phyloP scores from a whole-genome alignment of 1,140 invertebrate genomes.

The Onthophagus taurus region DNA sequence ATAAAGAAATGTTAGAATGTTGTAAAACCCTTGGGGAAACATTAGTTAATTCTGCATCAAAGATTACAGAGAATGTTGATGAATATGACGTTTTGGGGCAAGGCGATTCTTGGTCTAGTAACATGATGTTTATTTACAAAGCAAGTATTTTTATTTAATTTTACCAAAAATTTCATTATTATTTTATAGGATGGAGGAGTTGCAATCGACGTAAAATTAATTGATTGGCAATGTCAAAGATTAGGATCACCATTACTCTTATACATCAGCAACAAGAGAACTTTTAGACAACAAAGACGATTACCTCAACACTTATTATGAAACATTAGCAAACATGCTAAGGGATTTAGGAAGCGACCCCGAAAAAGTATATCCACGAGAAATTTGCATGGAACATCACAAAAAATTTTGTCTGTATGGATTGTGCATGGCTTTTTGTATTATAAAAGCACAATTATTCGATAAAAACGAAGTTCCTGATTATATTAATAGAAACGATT shows the following conservation, averaged over 20 bases:
- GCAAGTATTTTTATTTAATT: slow-evolving; percentile 14
- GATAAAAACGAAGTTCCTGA: slow-evolving; percentile 9
- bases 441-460: slow-evolving; percentile 22
- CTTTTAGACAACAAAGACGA: too few relatives aligned
- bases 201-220: too few relatives aligned
- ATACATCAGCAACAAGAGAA: too few relatives aligned
- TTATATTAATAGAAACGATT: too few relatives aligned
- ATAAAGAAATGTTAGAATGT: neutral
- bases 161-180: neutral
- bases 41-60: neutral
- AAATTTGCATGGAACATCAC: slow-evolving; percentile 36
- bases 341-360: slow-evolving; percentile 36
- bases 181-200: neutral
- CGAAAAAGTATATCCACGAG: slow-evolving; percentile 37
- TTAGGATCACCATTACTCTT: too few relatives aligned
- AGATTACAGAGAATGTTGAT: neutral
- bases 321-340: slow-evolving; percentile 37
- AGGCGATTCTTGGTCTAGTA: slow-evolving; percentile 48
- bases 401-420: slow-evolving; percentile 30
- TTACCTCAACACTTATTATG: slow-evolving; percentile 45
- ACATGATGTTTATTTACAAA: slow-evolving; percentile 45
- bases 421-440: slow-evolving; percentile 32
- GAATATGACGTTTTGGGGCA: slow-evolving; percentile 27
- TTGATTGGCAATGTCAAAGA: too few relatives aligned
- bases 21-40: neutral